These are phyloP conservation scores for Mesitornis unicolor DNA, from an alignment of 2,113 vertebrate species.

Conservation along the genomic window DNA sequence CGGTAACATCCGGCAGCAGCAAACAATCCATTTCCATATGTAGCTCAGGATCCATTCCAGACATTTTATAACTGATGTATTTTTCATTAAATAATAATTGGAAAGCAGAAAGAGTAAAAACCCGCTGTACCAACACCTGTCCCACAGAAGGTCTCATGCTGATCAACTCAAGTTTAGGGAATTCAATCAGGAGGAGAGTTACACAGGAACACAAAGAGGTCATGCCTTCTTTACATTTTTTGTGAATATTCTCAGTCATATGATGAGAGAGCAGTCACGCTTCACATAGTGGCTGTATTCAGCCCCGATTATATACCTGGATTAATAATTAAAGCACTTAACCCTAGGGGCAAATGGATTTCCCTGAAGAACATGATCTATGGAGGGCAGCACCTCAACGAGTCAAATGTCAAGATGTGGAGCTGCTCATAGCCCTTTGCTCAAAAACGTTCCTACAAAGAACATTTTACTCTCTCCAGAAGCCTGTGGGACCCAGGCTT, in stretches of 20 bases:
- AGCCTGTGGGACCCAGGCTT: neutral
- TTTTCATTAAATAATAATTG: neutral
- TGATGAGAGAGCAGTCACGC: neutral
- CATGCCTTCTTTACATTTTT: neutral
- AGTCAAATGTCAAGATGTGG: neutral
- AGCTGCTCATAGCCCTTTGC: neutral
- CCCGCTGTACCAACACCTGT: neutral
- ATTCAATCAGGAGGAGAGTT: neutral
- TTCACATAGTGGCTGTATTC: neutral
- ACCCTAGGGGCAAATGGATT: neutral
- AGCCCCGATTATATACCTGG: neutral
- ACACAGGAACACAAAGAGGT: neutral
- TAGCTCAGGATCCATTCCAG: neutral
- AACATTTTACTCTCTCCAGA: neutral
- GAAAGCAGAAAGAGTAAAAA: neutral
- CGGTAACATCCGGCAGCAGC: neutral
- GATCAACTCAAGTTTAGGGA: neutral
- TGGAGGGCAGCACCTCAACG: neutral
- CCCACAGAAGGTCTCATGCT: neutral
- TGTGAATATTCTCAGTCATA: neutral
- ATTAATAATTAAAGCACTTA: constrained; percentile 8
- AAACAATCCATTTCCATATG: neutral
- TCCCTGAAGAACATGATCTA: neutral
- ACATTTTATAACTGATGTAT: neutral
- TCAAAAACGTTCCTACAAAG: neutral